Evolutionary conservation across 2,888 invertebrate species (phyloP).

Genomic region (Andricus quercusramuli): DNA sequence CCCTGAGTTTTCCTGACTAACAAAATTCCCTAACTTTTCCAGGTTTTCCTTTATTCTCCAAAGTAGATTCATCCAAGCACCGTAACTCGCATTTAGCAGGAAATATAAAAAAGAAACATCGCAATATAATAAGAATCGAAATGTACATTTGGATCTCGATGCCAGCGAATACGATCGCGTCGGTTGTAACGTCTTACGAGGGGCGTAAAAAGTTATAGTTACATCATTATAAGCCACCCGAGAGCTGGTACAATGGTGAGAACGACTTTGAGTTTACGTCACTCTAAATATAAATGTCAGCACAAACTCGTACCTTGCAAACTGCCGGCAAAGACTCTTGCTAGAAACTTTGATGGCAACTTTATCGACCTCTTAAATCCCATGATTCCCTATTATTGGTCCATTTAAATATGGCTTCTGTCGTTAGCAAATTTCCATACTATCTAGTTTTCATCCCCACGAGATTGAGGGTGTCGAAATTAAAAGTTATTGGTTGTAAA

Average conservation of each 20-base stretch:
- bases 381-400: conserved; percentile 69
- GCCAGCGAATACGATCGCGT: conserved; percentile 20
- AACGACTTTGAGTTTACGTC: conserved; percentile 67
- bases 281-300: conserved; percentile 64
- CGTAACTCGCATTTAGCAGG: conserved; percentile 8
- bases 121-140: conserved; percentile 29
- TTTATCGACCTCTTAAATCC: conserved; percentile 69
- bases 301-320: conserved; percentile 50
- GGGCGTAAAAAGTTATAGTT: conserved; percentile 74
- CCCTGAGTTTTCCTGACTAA: too few species aligned
- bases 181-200: conserved; percentile 61
- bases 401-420: conserved; percentile 58
- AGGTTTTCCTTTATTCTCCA: not conserved
- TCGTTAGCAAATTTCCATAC: conserved; percentile 57
- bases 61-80: not conserved
- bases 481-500: too few species aligned
- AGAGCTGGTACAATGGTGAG: conserved; percentile 54
- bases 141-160: conserved; percentile 23
- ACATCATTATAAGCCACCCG: conserved; percentile 73
- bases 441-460: conserved; percentile 42
- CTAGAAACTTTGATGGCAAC: conserved; percentile 48
- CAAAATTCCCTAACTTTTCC: too few species aligned
- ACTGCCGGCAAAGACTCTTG: conserved; percentile 52
- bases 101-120: conserved; percentile 4
- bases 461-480: too few species aligned